These are phyloP conservation scores for Myopa testacea DNA, from an alignment of 2,888 invertebrate genomes.

Conservation along the genomic window DNA sequence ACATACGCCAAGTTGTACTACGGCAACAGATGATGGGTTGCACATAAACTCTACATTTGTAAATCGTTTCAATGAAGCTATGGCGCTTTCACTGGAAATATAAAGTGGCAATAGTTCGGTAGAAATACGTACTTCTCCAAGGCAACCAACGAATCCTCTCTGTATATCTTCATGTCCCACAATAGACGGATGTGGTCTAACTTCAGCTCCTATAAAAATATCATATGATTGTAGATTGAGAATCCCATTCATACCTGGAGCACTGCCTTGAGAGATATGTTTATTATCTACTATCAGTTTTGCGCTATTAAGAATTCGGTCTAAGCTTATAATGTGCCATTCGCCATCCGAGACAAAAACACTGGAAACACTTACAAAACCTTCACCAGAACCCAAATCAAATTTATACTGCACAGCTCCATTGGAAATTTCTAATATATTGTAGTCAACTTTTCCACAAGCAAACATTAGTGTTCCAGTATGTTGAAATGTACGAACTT, in stretches of 20 bases:
- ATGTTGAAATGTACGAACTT: slow-evolving; percentile 84
- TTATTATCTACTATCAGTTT: slow-evolving; percentile 83
- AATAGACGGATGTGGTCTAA: slow-evolving; percentile 80
- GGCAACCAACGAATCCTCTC: slow-evolving; percentile 90
- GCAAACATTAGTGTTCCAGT: slow-evolving; percentile 89
- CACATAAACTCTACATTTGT: slow-evolving; percentile 80
- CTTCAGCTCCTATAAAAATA: slow-evolving; percentile 86
- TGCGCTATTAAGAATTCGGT: slow-evolving; percentile 84
- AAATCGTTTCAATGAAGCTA: slow-evolving; percentile 75
- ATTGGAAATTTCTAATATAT: slow-evolving; percentile 86
- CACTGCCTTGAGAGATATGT: slow-evolving; percentile 79
- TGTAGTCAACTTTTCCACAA: slow-evolving; percentile 89
- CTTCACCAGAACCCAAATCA: slow-evolving; percentile 93
- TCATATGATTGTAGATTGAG: slow-evolving; percentile 87
- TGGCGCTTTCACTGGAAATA: slow-evolving; percentile 75
- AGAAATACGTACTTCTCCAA: slow-evolving; percentile 86
- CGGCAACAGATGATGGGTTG: slow-evolving; percentile 71
- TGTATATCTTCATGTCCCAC: slow-evolving; percentile 81
- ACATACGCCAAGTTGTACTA: slow-evolving; percentile 76
- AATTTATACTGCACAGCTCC: slow-evolving; percentile 91
- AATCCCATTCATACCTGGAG: slow-evolving; percentile 84
- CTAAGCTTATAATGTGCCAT: slow-evolving; percentile 85
- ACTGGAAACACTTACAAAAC: slow-evolving; percentile 81
- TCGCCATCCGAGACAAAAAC: slow-evolving; percentile 85
- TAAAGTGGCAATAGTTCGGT: slow-evolving; percentile 81